Base-by-base conservation (phyloP, 2,113 vertebrate genomes). In the Rallus limicola region DNA sequence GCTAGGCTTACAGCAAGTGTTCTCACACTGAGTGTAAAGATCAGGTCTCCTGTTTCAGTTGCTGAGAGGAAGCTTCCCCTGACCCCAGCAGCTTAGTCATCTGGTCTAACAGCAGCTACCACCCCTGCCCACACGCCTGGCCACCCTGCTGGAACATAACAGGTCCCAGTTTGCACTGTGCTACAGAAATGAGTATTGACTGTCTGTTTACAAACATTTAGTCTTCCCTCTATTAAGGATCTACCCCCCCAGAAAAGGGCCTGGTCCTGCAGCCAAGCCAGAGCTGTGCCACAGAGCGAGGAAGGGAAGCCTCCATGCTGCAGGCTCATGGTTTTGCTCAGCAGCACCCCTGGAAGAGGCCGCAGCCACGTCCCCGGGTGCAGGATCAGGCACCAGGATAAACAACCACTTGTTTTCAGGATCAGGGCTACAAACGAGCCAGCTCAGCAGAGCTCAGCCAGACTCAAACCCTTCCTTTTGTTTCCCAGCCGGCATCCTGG, bases 291-390 rank as follows among this genome's bases (percentile, higher is more conserved):
- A 50, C 25, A 26, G n/a, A 28, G 6, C 7, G 34, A 56, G 34
- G 2, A 2, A 15, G 46, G 25, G 60, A 18, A 58, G 9, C 5
- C 46, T 48, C 1, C 2, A 20, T 26, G 52, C 65, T 40, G 46
- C 42, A 50, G 77, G 64, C 29, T 68, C 25, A 9, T 1, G 55
- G 42, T 56, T 55, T 4, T 42, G 36, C 60, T 33, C 81, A 48
- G 36, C 6, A 44, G 11, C 59, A 50, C 15, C 69, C 13, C 56
- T 25, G 11, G n/a, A 5, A 33, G 52, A 13, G 3, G 21, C n/a
- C 9, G 28, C 0, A 3, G 11, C 44, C 50, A 28, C 0, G 8
- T 21, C 36, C 20, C 36, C 2, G 0, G 28, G 62, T 1, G 1
- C 75, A 86, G n/a, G 26, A 36, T 23, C 18, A 31, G 52, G 17